These are phyloP conservation scores for Limulus polyphemus DNA, from an alignment of 2,888 invertebrate species.

Conservation along the genomic window DNA sequence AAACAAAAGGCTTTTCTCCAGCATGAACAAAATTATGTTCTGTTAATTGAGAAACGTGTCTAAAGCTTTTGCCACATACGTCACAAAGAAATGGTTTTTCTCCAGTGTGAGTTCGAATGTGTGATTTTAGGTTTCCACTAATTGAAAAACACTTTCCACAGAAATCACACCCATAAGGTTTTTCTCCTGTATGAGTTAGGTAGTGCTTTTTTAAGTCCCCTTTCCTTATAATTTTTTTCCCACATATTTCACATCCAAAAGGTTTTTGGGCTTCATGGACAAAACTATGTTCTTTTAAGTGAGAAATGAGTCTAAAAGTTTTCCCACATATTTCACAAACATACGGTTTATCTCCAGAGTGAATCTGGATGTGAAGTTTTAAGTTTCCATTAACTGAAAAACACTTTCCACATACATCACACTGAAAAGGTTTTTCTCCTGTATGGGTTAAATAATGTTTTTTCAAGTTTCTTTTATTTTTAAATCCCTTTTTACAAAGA, in stretches of 20 bases:
- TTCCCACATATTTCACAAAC: conserved; percentile 5
- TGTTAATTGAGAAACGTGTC: background rate
- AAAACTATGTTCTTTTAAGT: too few species aligned
- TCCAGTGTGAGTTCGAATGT: conserved; percentile 4
- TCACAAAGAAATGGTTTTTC: conserved; percentile 4
- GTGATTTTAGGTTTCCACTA: background rate
- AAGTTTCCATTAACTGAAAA: conserved; percentile 1
- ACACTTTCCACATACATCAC: conserved; percentile 2
- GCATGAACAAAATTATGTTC: conserved; percentile 1
- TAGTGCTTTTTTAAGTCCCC: background rate
- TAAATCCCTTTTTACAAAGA: background rate
- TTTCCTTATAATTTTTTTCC: background rate
- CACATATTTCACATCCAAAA: background rate
- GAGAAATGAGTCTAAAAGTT: background rate
- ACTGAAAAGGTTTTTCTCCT: conserved; percentile 1
- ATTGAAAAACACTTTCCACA: conserved; percentile 1
- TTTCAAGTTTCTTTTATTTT: background rate
- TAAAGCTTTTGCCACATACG: conserved; percentile 5
- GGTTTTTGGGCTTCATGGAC: too few species aligned
- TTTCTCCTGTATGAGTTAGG: conserved; percentile 2
- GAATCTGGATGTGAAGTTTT: background rate
- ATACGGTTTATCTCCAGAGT: conserved; percentile 4
- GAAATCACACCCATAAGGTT: conserved; percentile 2
- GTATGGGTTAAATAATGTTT: conserved; percentile 2
- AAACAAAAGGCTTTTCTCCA: background rate